Base-by-base conservation (phyloP, 2,888 invertebrate genomes). In the Helobdella robusta region DNA sequence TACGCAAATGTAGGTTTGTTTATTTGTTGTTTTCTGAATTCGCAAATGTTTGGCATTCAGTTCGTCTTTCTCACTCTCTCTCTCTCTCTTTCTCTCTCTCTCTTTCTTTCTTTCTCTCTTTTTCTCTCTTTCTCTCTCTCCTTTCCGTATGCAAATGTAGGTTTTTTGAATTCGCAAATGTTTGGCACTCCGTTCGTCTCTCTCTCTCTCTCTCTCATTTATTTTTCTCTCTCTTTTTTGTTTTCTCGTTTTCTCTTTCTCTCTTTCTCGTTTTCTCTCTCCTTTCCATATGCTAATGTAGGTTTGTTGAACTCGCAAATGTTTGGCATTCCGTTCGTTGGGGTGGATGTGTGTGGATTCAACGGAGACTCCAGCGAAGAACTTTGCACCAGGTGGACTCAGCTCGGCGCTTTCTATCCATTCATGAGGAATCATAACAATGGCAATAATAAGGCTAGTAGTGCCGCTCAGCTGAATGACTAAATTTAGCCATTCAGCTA, bases 241-340 rank as follows among this genome's bases (percentile, higher is more conserved):
- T 40, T 40, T 40, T 40, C n/a, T n/a, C n/a, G n/a, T n/a, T n/a
- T n/a, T n/a, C n/a, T n/a, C n/a, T n/a, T n/a, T n/a, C n/a, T n/a
- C n/a, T n/a, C n/a, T n/a, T n/a, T n/a, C n/a, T n/a, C n/a, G n/a
- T n/a, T n/a, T n/a, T n/a, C n/a, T n/a, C n/a, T n/a, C n/a, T n/a
- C n/a, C n/a, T n/a, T n/a, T n/a, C n/a, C n/a, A n/a, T n/a, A n/a
- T n/a, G n/a, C n/a, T n/a, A n/a, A n/a, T n/a, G n/a, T n/a, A n/a
- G n/a, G n/a, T n/a, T n/a, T 89, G 67, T 77, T 89, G 52, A 85
- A 84, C 74, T 87, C 86, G 70, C 73, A 78, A 61, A 67, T 78
- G 71, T 79, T 75, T 70, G 78, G 78, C 20, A 73, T 78, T 8
- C 73, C 77, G 15, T 69, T 78, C 71, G 75, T 75, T 59, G 79